phyloP scores from a whole-genome alignment of 2,888 invertebrate genomes.

The Panzeria rudis region DNA sequence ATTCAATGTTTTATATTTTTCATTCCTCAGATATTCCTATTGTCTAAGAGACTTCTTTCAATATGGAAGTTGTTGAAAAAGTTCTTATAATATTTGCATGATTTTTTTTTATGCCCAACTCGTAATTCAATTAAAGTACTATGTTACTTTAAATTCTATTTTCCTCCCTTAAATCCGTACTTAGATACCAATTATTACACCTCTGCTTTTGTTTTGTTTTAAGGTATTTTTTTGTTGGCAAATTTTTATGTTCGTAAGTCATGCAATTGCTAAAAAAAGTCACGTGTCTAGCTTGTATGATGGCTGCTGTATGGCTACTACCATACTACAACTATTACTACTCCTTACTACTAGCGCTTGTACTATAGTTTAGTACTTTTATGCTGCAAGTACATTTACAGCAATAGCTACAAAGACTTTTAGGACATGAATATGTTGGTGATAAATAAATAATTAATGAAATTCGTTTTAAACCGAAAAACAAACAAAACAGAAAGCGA shows the following conservation, averaged over 20 bases:
- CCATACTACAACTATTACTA: constrained; percentile 3
- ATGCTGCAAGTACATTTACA: constrained; percentile 46
- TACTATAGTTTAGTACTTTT: constrained; percentile 44
- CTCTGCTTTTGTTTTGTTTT: constrained; percentile 8
- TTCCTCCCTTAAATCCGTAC: not conserved
- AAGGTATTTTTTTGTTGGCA: not conserved
- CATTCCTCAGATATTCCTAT: too few relatives aligned
- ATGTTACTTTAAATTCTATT: not conserved
- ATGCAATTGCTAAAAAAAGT: constrained; percentile 46
- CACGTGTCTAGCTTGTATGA: constrained; percentile 70
- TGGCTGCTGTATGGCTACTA: constrained; percentile 63
- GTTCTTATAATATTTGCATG: not conserved
- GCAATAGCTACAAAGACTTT: constrained; percentile 49
- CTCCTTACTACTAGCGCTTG: constrained; percentile 30
- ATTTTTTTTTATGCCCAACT: not conserved
- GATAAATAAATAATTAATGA: constrained; percentile 73
- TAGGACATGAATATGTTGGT: constrained; percentile 65
- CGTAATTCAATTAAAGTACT: not conserved
- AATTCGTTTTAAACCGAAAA: constrained; percentile 58
- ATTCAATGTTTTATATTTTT: too few relatives aligned
- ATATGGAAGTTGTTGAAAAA: not conserved
- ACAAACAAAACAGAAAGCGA: not conserved
- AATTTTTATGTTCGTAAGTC: constrained; percentile 7
- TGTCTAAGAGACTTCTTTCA: not conserved
- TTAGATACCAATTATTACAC: not conserved